Evolutionary conservation across 1,140 invertebrate genomes (phyloP), one percentile per base, ranked within the genome.

Genomic region (Drosophila guanche): DNA sequence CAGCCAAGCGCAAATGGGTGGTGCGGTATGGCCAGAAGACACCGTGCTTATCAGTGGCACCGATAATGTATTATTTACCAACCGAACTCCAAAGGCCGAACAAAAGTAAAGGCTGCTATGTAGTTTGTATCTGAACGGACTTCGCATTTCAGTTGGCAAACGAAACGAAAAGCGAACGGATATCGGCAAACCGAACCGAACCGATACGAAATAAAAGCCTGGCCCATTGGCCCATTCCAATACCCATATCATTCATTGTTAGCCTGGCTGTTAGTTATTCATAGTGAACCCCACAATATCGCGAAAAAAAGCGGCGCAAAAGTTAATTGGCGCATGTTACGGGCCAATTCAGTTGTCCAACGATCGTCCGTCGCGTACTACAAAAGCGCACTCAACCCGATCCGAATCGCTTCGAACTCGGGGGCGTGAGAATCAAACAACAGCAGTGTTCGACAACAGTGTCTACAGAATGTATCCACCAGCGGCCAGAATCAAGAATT

Each of bases 161-260:
- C 81, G 81, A 86, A 77, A 81, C 81, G 81, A 86, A 86, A 46
- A 81, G 69, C 83, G 77, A 86, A 77, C 83, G 69, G 77, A 86
- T 71, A 70, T 61, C 62, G 60, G 51, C 73, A 67, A 37, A 37
- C 43, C 50, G n/a, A 43, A 67, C 22, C 60, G 6, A 66, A 53
- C 14, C 8, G 41, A 27, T 47, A 42, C 56, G 42, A 75, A 75
- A 60, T 63, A 83, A 76, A 58, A 74, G 65, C 48, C 40, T 45
- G 58, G 40, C 20, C 54, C 48, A 62, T 63, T 57, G 68, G 51
- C 51, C 16, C 22, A 58, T 54, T 72, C 54, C 56, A 51, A 60
- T 72, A 57, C 47, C 40, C 10, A 37, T 37, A 37, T 10, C 33
- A 12, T 37, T 37, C 16, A 16, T 41, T 71, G 53, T 27, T 46